Evolutionary conservation across 2,888 invertebrate species (phyloP).

Genomic region (Platerodrilus igneus): DNA sequence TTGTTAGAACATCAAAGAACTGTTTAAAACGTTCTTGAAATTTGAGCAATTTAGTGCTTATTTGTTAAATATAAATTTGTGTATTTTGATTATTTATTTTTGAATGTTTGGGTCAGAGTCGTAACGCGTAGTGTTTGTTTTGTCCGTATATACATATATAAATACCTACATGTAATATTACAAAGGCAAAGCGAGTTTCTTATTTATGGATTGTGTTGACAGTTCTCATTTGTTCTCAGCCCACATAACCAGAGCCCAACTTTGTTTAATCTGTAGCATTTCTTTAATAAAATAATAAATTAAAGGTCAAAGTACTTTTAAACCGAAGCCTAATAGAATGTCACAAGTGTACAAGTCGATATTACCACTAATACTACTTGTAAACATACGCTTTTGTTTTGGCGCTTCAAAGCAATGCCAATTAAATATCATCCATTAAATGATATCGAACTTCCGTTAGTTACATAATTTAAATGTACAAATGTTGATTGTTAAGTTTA

Average conservation of each 20-base stretch:
- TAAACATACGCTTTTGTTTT: too few species aligned
- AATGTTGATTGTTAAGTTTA: too few species aligned
- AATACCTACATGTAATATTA: conserved; percentile 47
- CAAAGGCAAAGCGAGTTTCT: conserved; percentile 43
- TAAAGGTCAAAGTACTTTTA: conserved; percentile 33
- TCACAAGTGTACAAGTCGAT: too few species aligned
- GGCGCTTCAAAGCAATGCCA: too few species aligned
- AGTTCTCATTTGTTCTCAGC: conserved; percentile 48
- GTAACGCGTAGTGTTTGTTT: conserved; percentile 41
- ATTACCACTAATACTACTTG: too few species aligned
- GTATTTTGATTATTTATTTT: conserved; percentile 41
- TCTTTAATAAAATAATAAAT: conserved; percentile 41
- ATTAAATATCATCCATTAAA: too few species aligned
- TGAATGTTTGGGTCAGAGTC: conserved; percentile 36
- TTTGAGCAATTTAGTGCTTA: conserved; percentile 17
- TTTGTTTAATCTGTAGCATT: conserved; percentile 46
- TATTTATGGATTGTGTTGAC: conserved; percentile 50
- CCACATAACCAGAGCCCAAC: conserved; percentile 45
- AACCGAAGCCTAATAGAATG: too few species aligned
- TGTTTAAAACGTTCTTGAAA: too few species aligned
- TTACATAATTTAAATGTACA: too few species aligned
- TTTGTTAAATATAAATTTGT: conserved; percentile 36
- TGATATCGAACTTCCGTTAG: too few species aligned
- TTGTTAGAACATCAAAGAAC: too few species aligned
- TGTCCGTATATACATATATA: conserved; percentile 44